phyloP scores from a whole-genome alignment of 2,888 invertebrate genomes.

The Stenotaenia linearis region DNA sequence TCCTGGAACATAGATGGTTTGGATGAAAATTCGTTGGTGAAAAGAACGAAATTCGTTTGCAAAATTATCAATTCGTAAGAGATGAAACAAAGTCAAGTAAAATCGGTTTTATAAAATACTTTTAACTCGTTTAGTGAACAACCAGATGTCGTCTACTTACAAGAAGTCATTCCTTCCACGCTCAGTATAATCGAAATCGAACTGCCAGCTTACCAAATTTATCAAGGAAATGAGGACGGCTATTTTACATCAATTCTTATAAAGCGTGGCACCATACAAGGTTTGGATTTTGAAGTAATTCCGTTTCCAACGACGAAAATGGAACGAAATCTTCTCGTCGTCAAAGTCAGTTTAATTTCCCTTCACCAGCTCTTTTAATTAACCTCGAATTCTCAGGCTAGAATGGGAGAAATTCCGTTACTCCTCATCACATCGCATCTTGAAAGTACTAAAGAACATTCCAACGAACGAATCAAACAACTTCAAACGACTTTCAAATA shows the following conservation, averaged over 20 bases:
- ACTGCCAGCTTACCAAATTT: slow-evolving; percentile 48
- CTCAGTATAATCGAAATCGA: slow-evolving; percentile 47
- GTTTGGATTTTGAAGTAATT: slow-evolving; percentile 44
- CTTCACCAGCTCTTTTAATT: slow-evolving; percentile 31
- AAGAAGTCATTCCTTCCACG: slow-evolving; percentile 54
- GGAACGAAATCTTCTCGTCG: slow-evolving; percentile 52
- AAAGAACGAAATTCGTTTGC: slow-evolving; percentile 52
- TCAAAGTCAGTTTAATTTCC: slow-evolving; percentile 47
- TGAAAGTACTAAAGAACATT: slow-evolving; percentile 54
- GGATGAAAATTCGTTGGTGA: slow-evolving; percentile 50
- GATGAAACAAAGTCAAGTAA: too few species aligned
- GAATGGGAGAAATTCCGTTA: slow-evolving; percentile 46
- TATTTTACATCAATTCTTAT: slow-evolving; percentile 51
- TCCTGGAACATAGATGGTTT: slow-evolving; percentile 60
- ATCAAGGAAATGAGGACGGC: slow-evolving; percentile 44
- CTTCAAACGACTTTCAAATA: slow-evolving; percentile 46
- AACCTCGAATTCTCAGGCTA: too few species aligned
- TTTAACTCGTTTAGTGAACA: slow-evolving; percentile 47
- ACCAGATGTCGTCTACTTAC: slow-evolving; percentile 56
- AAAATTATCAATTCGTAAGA: slow-evolving; percentile 50
- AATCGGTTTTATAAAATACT: too few species aligned
- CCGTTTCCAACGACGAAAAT: slow-evolving; percentile 51
- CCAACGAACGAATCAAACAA: slow-evolving; percentile 50
- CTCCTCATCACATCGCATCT: slow-evolving; percentile 55
- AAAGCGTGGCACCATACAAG: neutral